A percentile compares a stretch with the other conserved stretches of the same genome.
phyloP scores from a whole-genome alignment of 2,113 vertebrate species.

The Callipepla californica region DNA sequence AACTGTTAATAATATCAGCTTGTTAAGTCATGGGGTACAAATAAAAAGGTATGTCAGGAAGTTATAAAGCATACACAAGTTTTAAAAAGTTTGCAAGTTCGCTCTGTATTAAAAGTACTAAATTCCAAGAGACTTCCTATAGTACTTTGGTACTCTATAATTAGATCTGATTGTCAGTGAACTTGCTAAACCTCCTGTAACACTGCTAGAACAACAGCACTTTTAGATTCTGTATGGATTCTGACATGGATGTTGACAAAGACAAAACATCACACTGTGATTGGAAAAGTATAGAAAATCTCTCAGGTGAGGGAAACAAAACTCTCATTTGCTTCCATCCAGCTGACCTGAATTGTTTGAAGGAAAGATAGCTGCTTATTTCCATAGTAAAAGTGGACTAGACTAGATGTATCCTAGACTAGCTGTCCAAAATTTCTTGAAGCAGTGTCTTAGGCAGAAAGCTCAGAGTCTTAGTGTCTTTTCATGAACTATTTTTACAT shows the following conservation, averaged over 20 bases:
- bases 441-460: background rate
- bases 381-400: background rate
- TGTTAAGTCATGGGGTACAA: background rate
- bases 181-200: slow-evolving; percentile 3
- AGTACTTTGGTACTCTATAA: background rate
- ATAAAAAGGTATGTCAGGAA: background rate
- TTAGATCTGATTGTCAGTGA: background rate
- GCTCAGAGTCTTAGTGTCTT: background rate
- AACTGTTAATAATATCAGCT: background rate
- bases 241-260: background rate
- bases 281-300: background rate
- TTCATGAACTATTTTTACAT: background rate
- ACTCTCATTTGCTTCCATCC: background rate
- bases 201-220: background rate
- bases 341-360: background rate
- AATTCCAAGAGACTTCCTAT: background rate
- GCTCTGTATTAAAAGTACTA: background rate
- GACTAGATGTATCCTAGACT: background rate
- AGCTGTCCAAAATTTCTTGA: background rate
- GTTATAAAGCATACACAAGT: background rate
- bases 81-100: background rate
- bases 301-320: background rate
- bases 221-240: background rate
- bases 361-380: background rate
- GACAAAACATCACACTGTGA: background rate